These are phyloP conservation scores for Babylonia areolata DNA, from an alignment of 1,140 invertebrate species.

Conservation along the genomic window DNA sequence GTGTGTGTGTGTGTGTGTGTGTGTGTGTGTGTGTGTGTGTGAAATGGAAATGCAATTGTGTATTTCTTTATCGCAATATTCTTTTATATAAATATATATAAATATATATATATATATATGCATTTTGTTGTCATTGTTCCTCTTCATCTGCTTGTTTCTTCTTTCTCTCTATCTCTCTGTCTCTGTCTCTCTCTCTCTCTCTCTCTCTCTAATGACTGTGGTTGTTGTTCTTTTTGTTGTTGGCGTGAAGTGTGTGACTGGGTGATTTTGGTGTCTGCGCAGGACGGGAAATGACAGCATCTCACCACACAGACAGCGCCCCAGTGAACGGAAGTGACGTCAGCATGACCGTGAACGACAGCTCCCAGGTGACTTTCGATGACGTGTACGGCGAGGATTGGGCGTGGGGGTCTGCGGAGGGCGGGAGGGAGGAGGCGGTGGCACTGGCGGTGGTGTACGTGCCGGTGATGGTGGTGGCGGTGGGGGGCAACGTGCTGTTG, in stretches of 20 bases:
- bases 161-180: too few relatives aligned
- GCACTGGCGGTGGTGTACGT: conserved; percentile 61
- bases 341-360: not conserved
- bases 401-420: not conserved
- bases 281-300: not conserved
- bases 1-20: not conserved
- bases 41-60: not conserved
- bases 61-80: not conserved
- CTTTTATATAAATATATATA: not conserved
- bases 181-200: too few relatives aligned
- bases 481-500: conserved; percentile 60
- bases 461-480: conserved; percentile 61
- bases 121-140: too few relatives aligned
- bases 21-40: not conserved
- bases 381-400: not conserved
- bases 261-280: too few relatives aligned
- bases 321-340: conserved; percentile 25
- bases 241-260: too few relatives aligned
- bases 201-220: too few relatives aligned
- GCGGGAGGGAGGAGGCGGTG: conserved; percentile 45
- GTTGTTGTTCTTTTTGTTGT: not conserved
- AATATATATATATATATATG: not conserved
- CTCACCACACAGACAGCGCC: conserved; percentile 25
- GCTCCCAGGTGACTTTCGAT: conserved; percentile 24
- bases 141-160: too few relatives aligned